Conservation (phyloP, 1,140 invertebrate genomes). For the fruit fly (Drosophila melanogaster) region DNA sequence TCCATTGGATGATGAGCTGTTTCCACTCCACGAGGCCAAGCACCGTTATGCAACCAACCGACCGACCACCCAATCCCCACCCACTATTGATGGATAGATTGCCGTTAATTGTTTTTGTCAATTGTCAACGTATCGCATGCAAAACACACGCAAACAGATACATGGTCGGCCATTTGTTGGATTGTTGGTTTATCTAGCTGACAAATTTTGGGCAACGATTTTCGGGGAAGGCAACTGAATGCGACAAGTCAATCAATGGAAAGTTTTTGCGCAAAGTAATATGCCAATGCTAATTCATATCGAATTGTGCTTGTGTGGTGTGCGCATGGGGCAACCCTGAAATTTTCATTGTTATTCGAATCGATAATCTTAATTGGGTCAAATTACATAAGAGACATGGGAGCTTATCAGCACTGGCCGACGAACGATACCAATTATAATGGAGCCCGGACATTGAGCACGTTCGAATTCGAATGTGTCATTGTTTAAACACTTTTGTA, state of each 20-base stretch:
- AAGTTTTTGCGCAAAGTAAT: slow-evolving; percentile 34
- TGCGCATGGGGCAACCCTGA: slow-evolving; percentile 13
- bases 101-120: slow-evolving; percentile 52
- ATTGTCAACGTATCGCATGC: slow-evolving; percentile 40
- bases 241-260: slow-evolving; percentile 58
- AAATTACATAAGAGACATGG: slow-evolving; percentile 58
- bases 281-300: slow-evolving; percentile 2
- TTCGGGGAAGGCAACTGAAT: slow-evolving; percentile 7
- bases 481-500: background rate
- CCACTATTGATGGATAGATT: slow-evolving; percentile 19
- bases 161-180: slow-evolving; percentile 38
- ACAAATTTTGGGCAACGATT: slow-evolving; percentile 30
- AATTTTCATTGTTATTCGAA: slow-evolving; percentile 31
- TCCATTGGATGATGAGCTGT: background rate
- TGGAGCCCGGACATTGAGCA: slow-evolving; percentile 16
- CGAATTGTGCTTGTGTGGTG: background rate
- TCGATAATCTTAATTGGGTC: slow-evolving; percentile 66
- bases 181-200: slow-evolving; percentile 47
- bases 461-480: slow-evolving; percentile 1
- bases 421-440: slow-evolving; percentile 23
- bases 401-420: slow-evolving; percentile 54
- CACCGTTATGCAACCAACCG: slow-evolving; percentile 18
- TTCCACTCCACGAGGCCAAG: slow-evolving; percentile 6
- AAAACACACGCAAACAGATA: slow-evolving; percentile 42
- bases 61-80: background rate